Base-by-base conservation (phyloP, 2,113 vertebrate genomes). In the Uria aalge region DNA sequence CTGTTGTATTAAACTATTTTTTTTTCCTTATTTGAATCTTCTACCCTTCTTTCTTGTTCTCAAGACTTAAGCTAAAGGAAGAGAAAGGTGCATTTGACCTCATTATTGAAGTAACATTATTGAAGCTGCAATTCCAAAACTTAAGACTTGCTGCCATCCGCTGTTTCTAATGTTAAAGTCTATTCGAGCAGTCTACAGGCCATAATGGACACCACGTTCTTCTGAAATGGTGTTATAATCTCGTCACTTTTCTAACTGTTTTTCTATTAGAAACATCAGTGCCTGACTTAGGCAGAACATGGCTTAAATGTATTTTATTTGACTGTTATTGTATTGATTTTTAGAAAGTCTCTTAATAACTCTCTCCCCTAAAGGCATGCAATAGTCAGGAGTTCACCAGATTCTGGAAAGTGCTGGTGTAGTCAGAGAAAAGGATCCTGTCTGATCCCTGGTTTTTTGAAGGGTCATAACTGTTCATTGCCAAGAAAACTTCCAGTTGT, bases 151-250 rank as follows among this genome's bases (percentile, higher is more conserved):
- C 20, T 80, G 4, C 41, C 20, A 73, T 41, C 47, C 9, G 1
- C 27, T 47, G 7, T 26, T 74, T 38, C 43, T 29, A 2, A 18
- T 64, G 62, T 9, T 40, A 5, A 52, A 40, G 13, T 40, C 38
- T 15, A 0, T 73, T 7, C 21, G 52, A 27, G 64, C 34, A 9
- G 30, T 63, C 59, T 47, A 0, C 26, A 32, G 88, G 24, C 41
- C 3, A 0, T 34, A 13, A 15, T 18, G 43, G 64, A 6, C 79
- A 20, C 50, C 43, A 8, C 0, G 2, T 68, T 64, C 60, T 53
- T 55, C 69, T 74, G 71, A 43, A 55, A 29, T 16, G 12, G 9
- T 40, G 9, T 29, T 62, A 2, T 0, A 64, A 47, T 41, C 38
- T 55, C 5, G 3, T 7, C 12, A 9, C 27, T 83, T 64, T 41